Evolutionary conservation across 2,113 vertebrate genomes (phyloP), one percentile per base, ranked within the genome.

Genomic region (Strigops habroptila): DNA sequence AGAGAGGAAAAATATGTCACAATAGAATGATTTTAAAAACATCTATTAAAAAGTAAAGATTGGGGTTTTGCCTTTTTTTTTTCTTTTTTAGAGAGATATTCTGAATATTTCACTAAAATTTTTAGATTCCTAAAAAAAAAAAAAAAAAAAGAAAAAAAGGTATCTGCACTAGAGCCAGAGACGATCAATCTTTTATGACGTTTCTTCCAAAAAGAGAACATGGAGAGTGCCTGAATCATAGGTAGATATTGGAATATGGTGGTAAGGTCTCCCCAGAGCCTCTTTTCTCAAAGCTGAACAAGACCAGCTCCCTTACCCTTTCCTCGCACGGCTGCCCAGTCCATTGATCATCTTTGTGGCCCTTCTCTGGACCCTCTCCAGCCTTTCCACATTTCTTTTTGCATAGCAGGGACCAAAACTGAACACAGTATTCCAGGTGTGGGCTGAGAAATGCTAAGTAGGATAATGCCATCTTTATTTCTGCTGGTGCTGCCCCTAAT

Each of bases 31-130:
- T 35, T 62, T 59, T 0, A 5, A 70, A 73, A 55, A 1, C 2
- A 35, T 7, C 5, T 57, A 7, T 25, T n/a, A 3, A 35, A 76
- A 60, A 37, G 2, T 15, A 7, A 69, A 19, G 15, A 11, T 8
- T 12, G 4, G 3, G 0, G 0, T 1, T 14, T 14, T 28, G 6
- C 39, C 9, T 68, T 14, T 49, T 17, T 53, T 88, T 62, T 6
- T 33, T 55, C 80, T 33, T 18, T 0, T 31, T 48, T 19, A 31
- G 4, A 83, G 6, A 70, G 9, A 53, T 37, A 46, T 9, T n/a
- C 21, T 4, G 41, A 43, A 30, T 18, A 41, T 63, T 67, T 44
- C 27, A 35, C 7, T 10, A 67, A 70, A 55, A 52, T 4, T 73
- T 65, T 48, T 7, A 18, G 1, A 48, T 78, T 35, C 12, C 37